phyloP scores from a whole-genome alignment of 2,113 vertebrate genomes.

The Smithornis capensis region DNA sequence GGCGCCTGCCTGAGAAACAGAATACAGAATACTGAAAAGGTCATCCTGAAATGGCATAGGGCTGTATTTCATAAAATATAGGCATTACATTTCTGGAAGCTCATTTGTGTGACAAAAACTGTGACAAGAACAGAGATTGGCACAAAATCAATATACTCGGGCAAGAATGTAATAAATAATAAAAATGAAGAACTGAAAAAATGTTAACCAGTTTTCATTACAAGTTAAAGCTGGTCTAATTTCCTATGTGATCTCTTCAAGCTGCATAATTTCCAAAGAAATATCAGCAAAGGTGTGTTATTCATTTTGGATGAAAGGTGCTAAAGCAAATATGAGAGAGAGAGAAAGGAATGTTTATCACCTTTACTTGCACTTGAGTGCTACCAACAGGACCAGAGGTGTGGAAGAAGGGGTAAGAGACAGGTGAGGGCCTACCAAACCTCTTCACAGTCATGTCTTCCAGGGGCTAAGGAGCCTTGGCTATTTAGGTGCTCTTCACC shows the following conservation, averaged over 20 bases:
- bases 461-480: accelerated
- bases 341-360: background rate
- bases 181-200: slow-evolving; percentile 63
- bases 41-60: slow-evolving; percentile 57
- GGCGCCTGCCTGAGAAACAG: background rate
- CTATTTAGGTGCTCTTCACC: background rate
- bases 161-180: slow-evolving; percentile 64
- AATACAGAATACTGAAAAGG: slow-evolving; percentile 64
- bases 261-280: slow-evolving; percentile 28
- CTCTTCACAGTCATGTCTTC: background rate
- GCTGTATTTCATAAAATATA: slow-evolving; percentile 60
- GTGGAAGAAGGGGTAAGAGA: background rate
- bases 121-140: slow-evolving; percentile 65
- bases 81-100: slow-evolving; percentile 61
- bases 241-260: slow-evolving; percentile 41
- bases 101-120: slow-evolving; percentile 71
- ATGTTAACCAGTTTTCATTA: slow-evolving; percentile 58
- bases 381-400: background rate
- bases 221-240: slow-evolving; percentile 48
- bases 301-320: slow-evolving; percentile 16
- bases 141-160: slow-evolving; percentile 70
- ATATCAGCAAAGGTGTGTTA: slow-evolving; percentile 5
- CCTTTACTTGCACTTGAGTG: background rate
- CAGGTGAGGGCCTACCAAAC: background rate
- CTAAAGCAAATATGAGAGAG: background rate